Percentiles rank a stretch among this genome's conserved stretches.
Evolutionary conservation across 2,797 vertebrate genomes (phyloP).

Genomic region (Rhadinocentrus ornatus): DNA sequence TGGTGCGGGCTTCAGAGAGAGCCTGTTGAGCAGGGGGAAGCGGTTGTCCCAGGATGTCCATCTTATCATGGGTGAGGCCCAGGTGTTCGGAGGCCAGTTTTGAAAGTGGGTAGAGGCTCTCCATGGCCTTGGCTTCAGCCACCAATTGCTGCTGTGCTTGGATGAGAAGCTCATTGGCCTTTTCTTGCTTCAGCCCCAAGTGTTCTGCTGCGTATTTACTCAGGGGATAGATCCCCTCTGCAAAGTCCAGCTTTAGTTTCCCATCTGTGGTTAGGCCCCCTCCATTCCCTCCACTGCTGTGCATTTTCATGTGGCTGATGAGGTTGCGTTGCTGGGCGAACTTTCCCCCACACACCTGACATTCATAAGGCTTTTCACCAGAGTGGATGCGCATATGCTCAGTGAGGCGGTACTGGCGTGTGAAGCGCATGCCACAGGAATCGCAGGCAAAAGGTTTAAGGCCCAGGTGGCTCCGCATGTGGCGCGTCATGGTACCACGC

Average conservation of each 20-base stretch:
- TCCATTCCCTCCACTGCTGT: conserved; percentile 86
- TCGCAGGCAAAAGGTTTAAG: conserved; percentile 99
- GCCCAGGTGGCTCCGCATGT: conserved; percentile 99
- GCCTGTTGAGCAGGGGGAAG: conserved; percentile 85
- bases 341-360: conserved; percentile 98
- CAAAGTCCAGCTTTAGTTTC: conserved; percentile 95
- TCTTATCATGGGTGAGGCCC: conserved; percentile 93
- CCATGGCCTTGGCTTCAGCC: conserved; percentile 92
- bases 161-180: conserved; percentile 89
- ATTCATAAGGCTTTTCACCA: conserved; percentile 98
- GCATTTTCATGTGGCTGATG: conserved; percentile 99
- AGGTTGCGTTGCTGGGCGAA: conserved; percentile 99
- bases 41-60: conserved; percentile 89
- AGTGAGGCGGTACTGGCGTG: conserved; percentile 98
- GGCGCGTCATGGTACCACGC: conserved; percentile 98
- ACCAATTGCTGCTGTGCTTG: conserved; percentile 93
- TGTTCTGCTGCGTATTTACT: conserved; percentile 95
- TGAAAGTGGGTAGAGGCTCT: conserved; percentile 95
- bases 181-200: conserved; percentile 95
- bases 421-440: conserved; percentile 98
- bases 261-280: conserved; percentile 85
- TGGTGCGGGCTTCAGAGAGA: conserved; percentile 88
- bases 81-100: conserved; percentile 94
- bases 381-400: conserved; percentile 99
- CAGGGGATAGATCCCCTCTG: conserved; percentile 94